These are phyloP conservation scores for Semicossyphus pulcher DNA, from an alignment of 2,113 vertebrate species.

Conservation along the genomic window DNA sequence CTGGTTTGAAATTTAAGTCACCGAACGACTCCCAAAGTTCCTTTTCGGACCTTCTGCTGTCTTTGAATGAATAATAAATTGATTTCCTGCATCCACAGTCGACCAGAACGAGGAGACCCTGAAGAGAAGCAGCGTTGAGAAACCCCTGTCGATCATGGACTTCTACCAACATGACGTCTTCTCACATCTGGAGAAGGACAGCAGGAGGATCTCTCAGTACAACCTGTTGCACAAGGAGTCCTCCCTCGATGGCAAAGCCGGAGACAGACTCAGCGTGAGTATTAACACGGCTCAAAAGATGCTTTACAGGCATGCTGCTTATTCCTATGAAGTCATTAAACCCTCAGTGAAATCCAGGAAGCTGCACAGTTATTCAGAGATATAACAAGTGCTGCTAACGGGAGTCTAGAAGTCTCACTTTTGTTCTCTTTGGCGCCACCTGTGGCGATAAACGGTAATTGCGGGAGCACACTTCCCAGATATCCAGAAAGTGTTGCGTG, in stretches of 20 bases:
- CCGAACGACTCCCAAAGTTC: background rate
- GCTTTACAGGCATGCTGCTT: constrained; percentile 25
- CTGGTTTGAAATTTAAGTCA: background rate
- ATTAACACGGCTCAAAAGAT: background rate
- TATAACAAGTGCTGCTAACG: background rate
- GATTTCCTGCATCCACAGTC: constrained; percentile 12
- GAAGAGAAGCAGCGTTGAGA: constrained; percentile 62
- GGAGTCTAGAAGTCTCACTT: background rate
- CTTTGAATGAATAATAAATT: too few relatives aligned
- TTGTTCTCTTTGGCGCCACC: too few relatives aligned
- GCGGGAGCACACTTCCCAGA: too few relatives aligned
- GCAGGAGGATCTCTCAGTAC: constrained; percentile 70
- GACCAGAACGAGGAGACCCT: constrained; percentile 68
- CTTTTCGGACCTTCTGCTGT: too few relatives aligned
- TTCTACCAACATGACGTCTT: constrained; percentile 69
- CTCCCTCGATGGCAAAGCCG: constrained; percentile 32
- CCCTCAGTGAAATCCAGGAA: background rate
- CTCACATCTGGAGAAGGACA: constrained; percentile 65
- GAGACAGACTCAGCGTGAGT: constrained; percentile 72
- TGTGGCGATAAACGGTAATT: too few relatives aligned
- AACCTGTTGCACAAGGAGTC: constrained; percentile 64
- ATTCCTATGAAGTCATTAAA: constrained; percentile 3
- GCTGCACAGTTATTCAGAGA: background rate
- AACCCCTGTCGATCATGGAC: constrained; percentile 73
- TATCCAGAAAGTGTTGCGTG: too few relatives aligned